A percentile compares a stretch with the other conserved stretches of the same genome.
These are phyloP conservation scores for Etheostoma perlongum DNA, from an alignment of 2,797 vertebrate species.

Conservation along the genomic window DNA sequence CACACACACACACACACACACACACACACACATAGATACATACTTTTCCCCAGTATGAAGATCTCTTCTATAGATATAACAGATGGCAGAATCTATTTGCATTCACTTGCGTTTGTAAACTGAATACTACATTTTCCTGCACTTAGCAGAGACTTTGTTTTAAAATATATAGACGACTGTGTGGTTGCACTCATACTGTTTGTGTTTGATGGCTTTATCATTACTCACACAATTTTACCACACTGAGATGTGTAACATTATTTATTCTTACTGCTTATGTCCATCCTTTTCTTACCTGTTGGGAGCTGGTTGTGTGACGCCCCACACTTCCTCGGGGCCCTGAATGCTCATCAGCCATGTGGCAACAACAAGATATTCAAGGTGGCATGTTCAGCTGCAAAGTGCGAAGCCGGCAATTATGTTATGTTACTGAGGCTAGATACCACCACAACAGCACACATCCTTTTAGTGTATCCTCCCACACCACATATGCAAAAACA, in stretches of 20 bases:
- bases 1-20: constrained; percentile 5
- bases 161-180: constrained; percentile 17
- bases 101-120: constrained; percentile 52
- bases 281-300: constrained; percentile 17
- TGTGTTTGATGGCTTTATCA: constrained; percentile 3
- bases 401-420: constrained; percentile 35
- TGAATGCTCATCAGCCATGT: constrained; percentile 34
- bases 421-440: constrained; percentile 20
- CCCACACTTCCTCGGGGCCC: constrained; percentile 1
- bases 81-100: constrained; percentile 68
- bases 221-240: neutral
- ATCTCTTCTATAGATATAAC: constrained; percentile 54
- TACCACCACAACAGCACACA: constrained; percentile 35
- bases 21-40: constrained; percentile 17
- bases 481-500: constrained; percentile 37
- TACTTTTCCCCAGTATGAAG: constrained; percentile 20
- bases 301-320: constrained; percentile 11
- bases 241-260: neutral
- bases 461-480: constrained; percentile 44
- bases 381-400: constrained; percentile 38
- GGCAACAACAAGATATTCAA: constrained; percentile 31
- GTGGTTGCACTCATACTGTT: constrained; percentile 1
- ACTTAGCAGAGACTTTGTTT: constrained; percentile 23
- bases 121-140: constrained; percentile 39
- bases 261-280: neutral